Base-by-base conservation (phyloP, 2,888 invertebrate species). In the Trissolcus japonicus region DNA sequence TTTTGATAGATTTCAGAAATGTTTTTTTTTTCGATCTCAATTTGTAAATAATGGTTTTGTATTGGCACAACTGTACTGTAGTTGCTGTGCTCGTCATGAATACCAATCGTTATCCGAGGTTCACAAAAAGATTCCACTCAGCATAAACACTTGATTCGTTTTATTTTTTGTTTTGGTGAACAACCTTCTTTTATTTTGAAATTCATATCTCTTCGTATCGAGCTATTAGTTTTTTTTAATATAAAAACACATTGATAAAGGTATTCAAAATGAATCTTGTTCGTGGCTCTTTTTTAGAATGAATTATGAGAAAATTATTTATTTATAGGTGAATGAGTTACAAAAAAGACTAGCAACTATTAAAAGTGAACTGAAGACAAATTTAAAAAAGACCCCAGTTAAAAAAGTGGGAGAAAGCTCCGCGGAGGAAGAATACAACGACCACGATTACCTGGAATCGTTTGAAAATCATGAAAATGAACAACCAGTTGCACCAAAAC, bases 311-410 rank as follows among this genome's bases (percentile, higher is more conserved):
- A 6, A 6, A 4, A 25, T 25, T 25, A 4, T 25, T 41, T 48
- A 16, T 54, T 71, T 69, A 6, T 54, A 89, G 89, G 92, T 92
- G 79, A 93, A 93, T 76, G 91, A 91, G 63, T 85, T 93, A 50
- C 91, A 92, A 84, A 89, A 86, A 82, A 82, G 91, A 86, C 65
- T 92, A 69, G 83, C 86, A 4, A 90, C 91, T 81, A 88, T 92
- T 9, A 92, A 91, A 81, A 81, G 86, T 54, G 91, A 92, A 80
- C 84, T 93, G n/a, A 86, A 89, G 40, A 88, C 86, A n/a, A 91
- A 89, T 81, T 92, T 91, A 81, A 90, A 90, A 69, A 88, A 87
- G 80, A 90, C 90, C 6, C 80, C 90, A 35, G 53, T 1, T 4
- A 86, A 85, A 48, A 86, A 85, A 65, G 19, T 82, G 11, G 73